Conservation (phyloP, 2,888 invertebrate genomes). For the Bursaphelenchus okinawaensis region DNA sequence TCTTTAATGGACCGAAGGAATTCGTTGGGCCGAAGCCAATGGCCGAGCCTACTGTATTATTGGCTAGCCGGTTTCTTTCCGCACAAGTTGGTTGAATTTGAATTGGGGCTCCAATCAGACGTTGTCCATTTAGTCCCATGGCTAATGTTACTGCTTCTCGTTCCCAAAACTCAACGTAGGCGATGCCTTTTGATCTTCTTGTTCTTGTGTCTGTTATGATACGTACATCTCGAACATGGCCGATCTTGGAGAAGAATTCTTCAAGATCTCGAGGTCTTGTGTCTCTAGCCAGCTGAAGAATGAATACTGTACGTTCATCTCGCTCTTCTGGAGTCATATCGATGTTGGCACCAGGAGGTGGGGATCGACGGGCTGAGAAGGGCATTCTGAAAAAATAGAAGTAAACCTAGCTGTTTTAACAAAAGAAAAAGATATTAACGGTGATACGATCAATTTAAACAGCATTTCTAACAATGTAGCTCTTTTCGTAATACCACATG, state of each 20-base stretch:
- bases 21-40: constrained; percentile 59
- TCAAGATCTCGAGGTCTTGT: constrained; percentile 61
- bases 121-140: constrained; percentile 88
- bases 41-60: constrained; percentile 51
- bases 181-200: constrained; percentile 93
- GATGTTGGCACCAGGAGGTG: constrained; percentile 45
- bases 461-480: no score
- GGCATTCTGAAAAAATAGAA: constrained; percentile 50
- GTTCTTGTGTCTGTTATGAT: constrained; percentile 98
- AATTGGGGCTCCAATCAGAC: constrained; percentile 87
- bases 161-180: constrained; percentile 98
- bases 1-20: constrained; percentile 73
- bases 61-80: constrained; percentile 66
- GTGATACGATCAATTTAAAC: no score
- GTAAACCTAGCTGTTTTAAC: not conserved
- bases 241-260: constrained; percentile 97
- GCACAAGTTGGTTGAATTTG: constrained; percentile 95
- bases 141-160: constrained; percentile 93
- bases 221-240: constrained; percentile 89
- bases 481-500: no score
- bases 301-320: constrained; percentile 96
- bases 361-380: constrained; percentile 52
- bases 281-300: constrained; percentile 63
- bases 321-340: constrained; percentile 85
- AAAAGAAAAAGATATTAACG: constrained; percentile 2